Conservation (phyloP, 2,888 invertebrate species). For the Drosophila anomalata region DNA sequence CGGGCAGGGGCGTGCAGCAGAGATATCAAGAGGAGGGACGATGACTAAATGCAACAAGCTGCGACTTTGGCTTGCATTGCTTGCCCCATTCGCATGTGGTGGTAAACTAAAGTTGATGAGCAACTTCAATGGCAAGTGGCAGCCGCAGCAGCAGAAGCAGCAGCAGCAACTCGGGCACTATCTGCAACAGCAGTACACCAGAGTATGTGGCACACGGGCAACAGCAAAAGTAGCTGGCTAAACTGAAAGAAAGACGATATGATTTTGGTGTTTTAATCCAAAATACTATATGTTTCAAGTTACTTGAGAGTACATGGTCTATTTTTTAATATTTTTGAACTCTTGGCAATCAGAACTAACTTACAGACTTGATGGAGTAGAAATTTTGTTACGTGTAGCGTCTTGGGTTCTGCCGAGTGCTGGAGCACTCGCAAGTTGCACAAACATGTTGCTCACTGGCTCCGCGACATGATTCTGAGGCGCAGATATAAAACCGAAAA, state of each 20-base stretch:
- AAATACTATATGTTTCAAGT: background rate
- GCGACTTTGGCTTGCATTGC: conserved; percentile 64
- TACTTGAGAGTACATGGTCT: no score
- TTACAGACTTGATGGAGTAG: background rate
- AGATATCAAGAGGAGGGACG: conserved; percentile 43
- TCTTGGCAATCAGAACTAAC: background rate
- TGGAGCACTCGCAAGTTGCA: conserved; percentile 65
- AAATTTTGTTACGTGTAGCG: background rate
- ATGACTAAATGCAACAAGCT: conserved; percentile 76
- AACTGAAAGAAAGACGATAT: conserved; percentile 55
- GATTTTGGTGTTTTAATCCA: background rate
- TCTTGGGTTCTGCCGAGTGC: conserved; percentile 63
- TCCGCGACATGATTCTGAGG: conserved; percentile 75
- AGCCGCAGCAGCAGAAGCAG: conserved; percentile 34
- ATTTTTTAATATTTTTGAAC: background rate
- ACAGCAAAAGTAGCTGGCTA: conserved; percentile 56
- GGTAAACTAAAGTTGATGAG: conserved; percentile 70
- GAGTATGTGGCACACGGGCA: conserved; percentile 56
- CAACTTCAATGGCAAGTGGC: conserved; percentile 71
- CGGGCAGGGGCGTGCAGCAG: conserved; percentile 22
- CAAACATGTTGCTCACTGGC: conserved; percentile 78
- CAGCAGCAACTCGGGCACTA: conserved; percentile 43
- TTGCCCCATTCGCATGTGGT: conserved; percentile 52
- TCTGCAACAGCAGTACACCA: conserved; percentile 46
- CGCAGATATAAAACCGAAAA: conserved; percentile 66